Conservation (phyloP, 2,888 invertebrate species). For the Stenoptilia bipunctidactyla region DNA sequence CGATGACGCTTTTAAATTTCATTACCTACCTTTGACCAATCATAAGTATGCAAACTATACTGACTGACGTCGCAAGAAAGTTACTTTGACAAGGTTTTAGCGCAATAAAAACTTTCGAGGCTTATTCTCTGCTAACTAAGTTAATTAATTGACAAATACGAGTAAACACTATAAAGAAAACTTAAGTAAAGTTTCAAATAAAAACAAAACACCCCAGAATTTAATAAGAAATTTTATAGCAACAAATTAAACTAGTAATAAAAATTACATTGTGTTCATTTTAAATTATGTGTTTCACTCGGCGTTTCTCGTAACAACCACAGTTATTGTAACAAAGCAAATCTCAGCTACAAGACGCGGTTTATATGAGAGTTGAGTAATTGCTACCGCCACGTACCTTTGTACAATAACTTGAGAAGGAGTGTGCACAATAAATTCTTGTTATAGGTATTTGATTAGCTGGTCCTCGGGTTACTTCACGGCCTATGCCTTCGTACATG, state of each 20-base stretch:
- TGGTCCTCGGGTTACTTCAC: conserved; percentile 51
- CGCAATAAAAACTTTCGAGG: too few species aligned
- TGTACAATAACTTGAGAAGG: conserved; percentile 60
- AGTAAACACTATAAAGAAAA: too few species aligned
- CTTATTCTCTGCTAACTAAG: too few species aligned
- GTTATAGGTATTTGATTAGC: conserved; percentile 66
- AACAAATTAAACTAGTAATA: too few species aligned
- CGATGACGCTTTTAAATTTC: too few species aligned
- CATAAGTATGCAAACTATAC: too few species aligned
- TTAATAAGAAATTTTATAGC: conserved; percentile 11
- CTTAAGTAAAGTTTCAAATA: neutral
- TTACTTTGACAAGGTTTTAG: too few species aligned
- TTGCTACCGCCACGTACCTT: conserved; percentile 52
- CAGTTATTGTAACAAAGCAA: conserved; percentile 10
- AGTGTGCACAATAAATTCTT: conserved; percentile 61
- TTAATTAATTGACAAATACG: too few species aligned
- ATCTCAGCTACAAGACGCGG: conserved; percentile 13
- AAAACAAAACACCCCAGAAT: neutral
- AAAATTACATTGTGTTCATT: neutral
- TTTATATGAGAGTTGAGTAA: conserved; percentile 56
- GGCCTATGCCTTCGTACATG: conserved; percentile 35
- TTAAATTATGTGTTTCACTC: neutral
- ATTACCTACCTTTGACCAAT: too few species aligned
- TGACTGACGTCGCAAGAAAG: too few species aligned
- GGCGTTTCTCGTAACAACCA: conserved; percentile 12